These are phyloP conservation scores for Vesta saturnalis DNA, from an alignment of 2,888 invertebrate genomes.

Conservation along the genomic window DNA sequence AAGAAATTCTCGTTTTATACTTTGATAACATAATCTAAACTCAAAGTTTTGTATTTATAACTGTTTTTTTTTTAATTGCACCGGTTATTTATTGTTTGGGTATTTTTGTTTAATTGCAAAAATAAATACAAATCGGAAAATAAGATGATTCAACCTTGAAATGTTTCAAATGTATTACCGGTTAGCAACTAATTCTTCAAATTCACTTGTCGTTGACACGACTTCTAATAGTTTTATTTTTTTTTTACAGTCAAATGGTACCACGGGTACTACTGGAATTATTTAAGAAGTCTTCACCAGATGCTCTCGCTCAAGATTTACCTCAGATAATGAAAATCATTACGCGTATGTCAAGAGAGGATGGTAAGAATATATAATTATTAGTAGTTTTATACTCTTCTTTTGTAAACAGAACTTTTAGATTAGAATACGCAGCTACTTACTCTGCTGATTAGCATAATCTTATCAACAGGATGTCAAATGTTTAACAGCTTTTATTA, in stretches of 20 bases:
- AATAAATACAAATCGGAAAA: too few species aligned
- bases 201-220: not conserved
- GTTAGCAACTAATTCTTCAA: not conserved
- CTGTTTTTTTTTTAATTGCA: not conserved
- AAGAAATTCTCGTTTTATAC: conserved; percentile 10
- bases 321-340: conserved; percentile 64
- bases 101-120: too few species aligned
- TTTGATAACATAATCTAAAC: not conserved
- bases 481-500: conserved; percentile 10
- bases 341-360: conserved; percentile 61
- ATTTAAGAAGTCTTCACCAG: conserved; percentile 62
- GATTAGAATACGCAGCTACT: not conserved
- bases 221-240: conserved; percentile 34
- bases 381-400: too few species aligned
- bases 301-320: conserved; percentile 58
- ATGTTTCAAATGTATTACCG: conserved; percentile 1
- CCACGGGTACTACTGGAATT: conserved; percentile 68
- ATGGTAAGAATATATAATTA: conserved; percentile 57
- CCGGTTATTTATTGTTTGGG: too few species aligned
- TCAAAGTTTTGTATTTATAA: too few species aligned
- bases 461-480: conserved; percentile 11
- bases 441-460: not conserved
- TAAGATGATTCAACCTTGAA: conserved; percentile 1
- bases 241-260: conserved; percentile 68
- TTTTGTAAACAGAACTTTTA: not conserved